phyloP scores from a whole-genome alignment of 2,113 vertebrate genomes.

The Cyanoderma ruficeps region DNA sequence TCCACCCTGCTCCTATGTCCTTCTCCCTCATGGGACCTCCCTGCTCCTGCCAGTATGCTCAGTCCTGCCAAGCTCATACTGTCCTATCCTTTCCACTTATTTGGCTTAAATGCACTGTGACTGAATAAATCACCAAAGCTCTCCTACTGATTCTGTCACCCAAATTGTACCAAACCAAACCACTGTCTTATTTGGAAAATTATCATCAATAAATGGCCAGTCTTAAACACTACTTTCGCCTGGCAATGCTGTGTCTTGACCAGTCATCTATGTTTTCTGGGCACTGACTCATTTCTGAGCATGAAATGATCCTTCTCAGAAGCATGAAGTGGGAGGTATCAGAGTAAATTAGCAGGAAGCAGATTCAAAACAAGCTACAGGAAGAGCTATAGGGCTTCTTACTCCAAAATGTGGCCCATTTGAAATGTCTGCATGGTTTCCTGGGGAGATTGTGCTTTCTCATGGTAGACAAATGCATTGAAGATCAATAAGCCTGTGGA shows the following conservation, averaged over 20 bases:
- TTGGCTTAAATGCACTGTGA: not conserved
- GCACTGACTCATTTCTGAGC: not conserved
- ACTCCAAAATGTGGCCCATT: not conserved
- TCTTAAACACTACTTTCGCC: not conserved
- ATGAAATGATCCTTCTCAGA: not conserved
- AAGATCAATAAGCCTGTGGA: not conserved
- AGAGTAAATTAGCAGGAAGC: not conserved
- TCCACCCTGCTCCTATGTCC: not conserved
- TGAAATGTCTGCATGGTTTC: not conserved
- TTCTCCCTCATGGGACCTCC: not conserved
- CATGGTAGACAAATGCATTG: not conserved
- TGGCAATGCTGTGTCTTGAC: not conserved
- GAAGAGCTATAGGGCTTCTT: not conserved
- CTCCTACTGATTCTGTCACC: not conserved
- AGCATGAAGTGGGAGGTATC: not conserved
- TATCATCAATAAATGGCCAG: not conserved
- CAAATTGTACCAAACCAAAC: not conserved
- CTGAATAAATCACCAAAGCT: not conserved
- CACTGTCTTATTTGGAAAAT: not conserved
- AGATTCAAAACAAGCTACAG: not conserved
- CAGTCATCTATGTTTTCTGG: not conserved
- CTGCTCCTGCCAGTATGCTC: rapidly evolving
- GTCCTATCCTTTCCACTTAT: not conserved
- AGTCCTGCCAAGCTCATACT: not conserved
- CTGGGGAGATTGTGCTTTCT: not conserved